Conservation (phyloP, 2,888 invertebrate genomes). For the Sturmia bella region DNA sequence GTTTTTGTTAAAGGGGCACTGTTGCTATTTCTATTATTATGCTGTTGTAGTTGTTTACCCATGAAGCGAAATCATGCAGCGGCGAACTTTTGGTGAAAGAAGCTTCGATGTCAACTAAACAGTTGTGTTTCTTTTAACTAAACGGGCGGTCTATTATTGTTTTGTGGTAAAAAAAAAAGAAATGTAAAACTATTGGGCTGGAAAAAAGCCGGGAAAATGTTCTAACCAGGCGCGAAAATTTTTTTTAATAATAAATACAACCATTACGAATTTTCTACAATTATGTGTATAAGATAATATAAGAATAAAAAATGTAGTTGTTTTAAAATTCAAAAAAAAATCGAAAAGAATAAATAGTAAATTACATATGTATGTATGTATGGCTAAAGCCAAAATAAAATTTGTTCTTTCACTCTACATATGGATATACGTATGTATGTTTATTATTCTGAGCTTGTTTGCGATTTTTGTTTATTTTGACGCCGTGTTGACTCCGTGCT, state of each 20-base stretch:
- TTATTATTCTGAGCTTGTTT: background rate
- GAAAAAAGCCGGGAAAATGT: background rate
- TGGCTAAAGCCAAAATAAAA: too few relatives aligned
- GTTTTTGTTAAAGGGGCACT: background rate
- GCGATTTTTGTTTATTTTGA: background rate
- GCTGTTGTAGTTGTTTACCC: conserved; percentile 13
- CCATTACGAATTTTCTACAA: too few relatives aligned
- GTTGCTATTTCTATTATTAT: background rate
- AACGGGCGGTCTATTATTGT: conserved; percentile 16
- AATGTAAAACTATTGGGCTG: background rate
- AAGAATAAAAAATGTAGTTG: too few relatives aligned
- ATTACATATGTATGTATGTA: too few relatives aligned
- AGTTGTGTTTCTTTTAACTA: conserved; percentile 38
- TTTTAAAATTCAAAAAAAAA: too few relatives aligned
- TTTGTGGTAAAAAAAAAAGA: background rate
- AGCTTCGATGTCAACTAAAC: conserved; percentile 19
- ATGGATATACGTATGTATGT: too few relatives aligned
- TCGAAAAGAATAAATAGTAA: too few relatives aligned
- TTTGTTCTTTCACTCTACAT: too few relatives aligned
- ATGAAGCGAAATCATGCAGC: background rate
- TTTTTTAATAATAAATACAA: too few relatives aligned
- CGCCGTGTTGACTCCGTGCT: background rate
- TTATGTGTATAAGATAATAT: too few relatives aligned
- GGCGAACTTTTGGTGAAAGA: conserved; percentile 17
- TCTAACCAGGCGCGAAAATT: background rate